Evolutionary conservation across 1,140 invertebrate genomes (phyloP).

Genomic region (Brachionus rubens): DNA sequence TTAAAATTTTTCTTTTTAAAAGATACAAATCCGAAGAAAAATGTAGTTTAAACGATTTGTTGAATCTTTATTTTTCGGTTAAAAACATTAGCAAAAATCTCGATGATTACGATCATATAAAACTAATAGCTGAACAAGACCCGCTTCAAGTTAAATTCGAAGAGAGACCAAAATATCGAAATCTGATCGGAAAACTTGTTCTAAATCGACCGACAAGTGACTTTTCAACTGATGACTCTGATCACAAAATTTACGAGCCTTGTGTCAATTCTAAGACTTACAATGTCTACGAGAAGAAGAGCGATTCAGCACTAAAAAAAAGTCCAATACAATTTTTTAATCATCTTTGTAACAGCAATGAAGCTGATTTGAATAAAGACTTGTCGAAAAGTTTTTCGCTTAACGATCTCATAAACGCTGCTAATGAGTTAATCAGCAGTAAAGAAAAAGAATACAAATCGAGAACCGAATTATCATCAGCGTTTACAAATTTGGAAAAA

Average conservation of each 20-base stretch:
- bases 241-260: background rate
- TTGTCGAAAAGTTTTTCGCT: constrained; percentile 12
- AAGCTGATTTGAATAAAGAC: constrained; percentile 5
- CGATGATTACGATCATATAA: constrained; percentile 28
- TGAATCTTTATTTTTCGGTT: constrained; percentile 37
- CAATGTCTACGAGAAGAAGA: background rate
- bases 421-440: background rate
- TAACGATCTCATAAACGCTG: constrained; percentile 23
- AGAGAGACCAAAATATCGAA: constrained; percentile 17
- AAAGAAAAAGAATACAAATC: background rate
- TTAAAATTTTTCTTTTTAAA: background rate
- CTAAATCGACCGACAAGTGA: background rate
- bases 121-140: constrained; percentile 37
- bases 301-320: background rate
- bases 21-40: constrained; percentile 42
- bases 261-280: background rate
- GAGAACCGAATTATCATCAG: background rate
- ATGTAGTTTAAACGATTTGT: constrained; percentile 31
- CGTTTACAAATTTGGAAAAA: constrained; percentile 5
- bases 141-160: constrained; percentile 25
- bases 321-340: background rate
- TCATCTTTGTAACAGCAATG: background rate
- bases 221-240: background rate
- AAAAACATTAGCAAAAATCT: constrained; percentile 32
- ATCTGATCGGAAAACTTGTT: constrained; percentile 33